Percentiles rank a stretch among this genome's conserved stretches.
These are phyloP conservation scores for Mesaphorura yosii DNA, from an alignment of 1,140 invertebrate species.

Conservation along the genomic window DNA sequence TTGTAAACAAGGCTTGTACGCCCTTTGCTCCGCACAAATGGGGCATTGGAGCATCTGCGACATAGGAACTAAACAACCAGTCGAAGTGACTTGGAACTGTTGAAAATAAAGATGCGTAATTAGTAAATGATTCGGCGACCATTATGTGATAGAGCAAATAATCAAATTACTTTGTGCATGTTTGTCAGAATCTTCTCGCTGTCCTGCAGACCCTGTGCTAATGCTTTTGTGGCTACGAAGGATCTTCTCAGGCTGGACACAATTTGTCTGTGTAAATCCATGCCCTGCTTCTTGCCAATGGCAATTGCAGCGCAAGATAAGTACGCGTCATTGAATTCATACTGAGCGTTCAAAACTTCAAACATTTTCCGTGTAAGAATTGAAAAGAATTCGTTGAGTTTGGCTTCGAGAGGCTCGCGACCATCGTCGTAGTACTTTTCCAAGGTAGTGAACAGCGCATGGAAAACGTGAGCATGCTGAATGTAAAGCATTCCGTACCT, in stretches of 20 bases:
- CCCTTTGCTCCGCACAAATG: slow-evolving; percentile 22
- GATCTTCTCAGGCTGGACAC: slow-evolving; percentile 45
- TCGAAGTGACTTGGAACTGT: slow-evolving; percentile 21
- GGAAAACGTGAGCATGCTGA: slow-evolving; percentile 83
- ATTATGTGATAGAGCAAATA: too few relatives aligned
- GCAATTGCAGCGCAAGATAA: slow-evolving; percentile 29
- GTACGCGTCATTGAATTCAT: slow-evolving; percentile 59
- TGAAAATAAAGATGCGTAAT: too few relatives aligned
- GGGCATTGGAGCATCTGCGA: slow-evolving; percentile 27
- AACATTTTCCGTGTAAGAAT: slow-evolving; percentile 94
- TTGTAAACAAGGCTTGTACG: slow-evolving; percentile 26
- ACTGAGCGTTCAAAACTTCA: slow-evolving; percentile 79
- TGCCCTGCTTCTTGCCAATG: slow-evolving; percentile 28
- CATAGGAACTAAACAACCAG: slow-evolving; percentile 20
- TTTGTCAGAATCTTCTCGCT: slow-evolving; percentile 71
- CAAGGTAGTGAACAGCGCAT: slow-evolving; percentile 76
- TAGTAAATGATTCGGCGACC: too few relatives aligned
- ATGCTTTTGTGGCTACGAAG: slow-evolving; percentile 85
- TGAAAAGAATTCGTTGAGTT: slow-evolving; percentile 86
- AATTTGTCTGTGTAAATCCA: slow-evolving; percentile 29
- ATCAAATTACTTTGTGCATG: slow-evolving; percentile 64
- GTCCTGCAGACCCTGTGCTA: slow-evolving; percentile 72
- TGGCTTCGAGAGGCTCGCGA: slow-evolving; percentile 63
- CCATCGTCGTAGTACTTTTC: slow-evolving; percentile 80
- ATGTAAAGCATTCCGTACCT: slow-evolving; percentile 86